Percentiles rank a stretch among this genome's conserved stretches.
phyloP scores from a whole-genome alignment of 2,797 vertebrate genomes.

The Oophaga sylvatica region DNA sequence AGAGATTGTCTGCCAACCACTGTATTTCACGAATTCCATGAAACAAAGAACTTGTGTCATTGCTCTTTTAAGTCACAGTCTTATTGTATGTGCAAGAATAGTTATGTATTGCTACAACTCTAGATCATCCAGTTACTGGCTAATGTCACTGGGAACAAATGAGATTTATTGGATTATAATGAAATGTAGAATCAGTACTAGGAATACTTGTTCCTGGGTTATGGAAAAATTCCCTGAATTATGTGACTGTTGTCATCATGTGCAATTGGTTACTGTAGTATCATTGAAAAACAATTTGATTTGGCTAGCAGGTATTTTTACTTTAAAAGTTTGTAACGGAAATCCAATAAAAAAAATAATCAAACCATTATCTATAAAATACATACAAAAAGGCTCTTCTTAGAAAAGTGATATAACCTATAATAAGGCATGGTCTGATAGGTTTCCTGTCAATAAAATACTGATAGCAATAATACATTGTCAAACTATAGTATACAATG shows the following conservation, averaged over 20 bases:
- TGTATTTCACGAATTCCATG: slow-evolving; percentile 68
- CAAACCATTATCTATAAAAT: background rate
- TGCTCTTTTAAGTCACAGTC: slow-evolving; percentile 62
- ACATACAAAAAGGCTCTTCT: background rate
- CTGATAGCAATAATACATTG: too few species aligned
- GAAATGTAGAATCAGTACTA: background rate
- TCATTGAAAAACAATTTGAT: background rate
- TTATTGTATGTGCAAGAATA: slow-evolving; percentile 67
- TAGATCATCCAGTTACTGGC: background rate
- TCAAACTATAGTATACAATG: too few species aligned
- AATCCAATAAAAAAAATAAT: background rate
- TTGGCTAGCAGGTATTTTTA: background rate
- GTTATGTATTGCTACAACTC: slow-evolving; percentile 65
- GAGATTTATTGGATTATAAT: slow-evolving; percentile 3
- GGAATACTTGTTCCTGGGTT: background rate
- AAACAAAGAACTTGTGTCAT: slow-evolving; percentile 63
- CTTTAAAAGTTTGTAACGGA: background rate
- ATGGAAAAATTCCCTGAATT: background rate
- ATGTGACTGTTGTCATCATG: background rate
- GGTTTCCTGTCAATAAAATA: too few species aligned
- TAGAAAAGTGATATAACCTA: background rate
- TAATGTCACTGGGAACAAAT: slow-evolving; percentile 20
- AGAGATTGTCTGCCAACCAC: slow-evolving; percentile 70
- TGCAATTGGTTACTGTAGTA: background rate
- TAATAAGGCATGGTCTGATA: too few species aligned